Evolutionary conservation across 2,113 vertebrate species (phyloP), one percentile per base, ranked within the genome.

Genomic region (Engraulis encrasicolus): DNA sequence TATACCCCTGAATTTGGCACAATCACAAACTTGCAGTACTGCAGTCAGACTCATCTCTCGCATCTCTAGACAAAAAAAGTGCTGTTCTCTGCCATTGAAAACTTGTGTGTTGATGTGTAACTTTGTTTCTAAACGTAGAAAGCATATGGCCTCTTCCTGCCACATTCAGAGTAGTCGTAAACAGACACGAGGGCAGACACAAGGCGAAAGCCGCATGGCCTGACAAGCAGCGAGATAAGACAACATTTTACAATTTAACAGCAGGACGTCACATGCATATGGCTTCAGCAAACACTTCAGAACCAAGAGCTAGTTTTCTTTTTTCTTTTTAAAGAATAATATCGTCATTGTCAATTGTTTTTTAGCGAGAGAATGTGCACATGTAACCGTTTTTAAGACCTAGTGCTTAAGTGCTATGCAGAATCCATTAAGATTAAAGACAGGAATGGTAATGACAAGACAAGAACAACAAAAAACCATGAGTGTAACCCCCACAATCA

Each of bases 81-180:
- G 40, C 40, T 45, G 4, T 45, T 5, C 40, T 45, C 40, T 5
- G 9, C 40, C n/a, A n/a, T n/a, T n/a, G n/a, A n/a, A 45, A 45
- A 45, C 40, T 9, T 45, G 40, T 45, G 40, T 45, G 40, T 45
- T 5, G 9, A 45, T 45, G 9, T 45, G 40, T 45, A 31, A 66
- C 3, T 27, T 2, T 61, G 7, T 31, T 66, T 23, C 31, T 19
- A 52, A 54, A 54, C 27, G 17, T 27, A 9, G 18, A 27, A 74
- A 66, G 15, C 66, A 34, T 31, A 34, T 17, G 27, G 31, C 31
- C 66, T 74, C 27, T 34, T 74, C 11, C 66, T 34, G 27, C 66
- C 66, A 34, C 66, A 74, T 74, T 74, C 66, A 34, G 31, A 36
- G 66, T 74, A 74, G 66, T 74, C 31, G 27, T 74, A 74, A 14